Conservation (phyloP, 2,113 vertebrate genomes). For the Phocoena sinus region DNA sequence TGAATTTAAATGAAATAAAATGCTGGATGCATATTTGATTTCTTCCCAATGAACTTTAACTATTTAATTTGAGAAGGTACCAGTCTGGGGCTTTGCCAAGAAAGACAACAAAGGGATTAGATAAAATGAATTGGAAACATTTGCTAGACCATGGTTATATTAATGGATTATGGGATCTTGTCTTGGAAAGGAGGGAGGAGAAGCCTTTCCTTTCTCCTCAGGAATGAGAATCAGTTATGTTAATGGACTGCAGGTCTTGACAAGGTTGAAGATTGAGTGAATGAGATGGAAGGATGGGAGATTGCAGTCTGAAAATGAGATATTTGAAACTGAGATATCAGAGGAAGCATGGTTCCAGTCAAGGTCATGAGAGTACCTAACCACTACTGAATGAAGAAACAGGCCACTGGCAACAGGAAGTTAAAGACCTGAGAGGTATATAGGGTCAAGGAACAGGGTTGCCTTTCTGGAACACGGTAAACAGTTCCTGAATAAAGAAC, state of each 20-base stretch:
- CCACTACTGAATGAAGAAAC: not conserved
- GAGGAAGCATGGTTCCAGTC: not conserved
- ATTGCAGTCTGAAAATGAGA: not conserved
- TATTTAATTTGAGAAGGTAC: not conserved
- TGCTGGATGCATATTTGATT: not conserved
- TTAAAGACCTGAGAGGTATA: not conserved
- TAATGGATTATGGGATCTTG: not conserved
- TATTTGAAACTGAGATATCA: not conserved
- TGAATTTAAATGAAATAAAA: slow-evolving; percentile 5
- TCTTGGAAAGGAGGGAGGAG: not conserved
- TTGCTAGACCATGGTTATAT: not conserved
- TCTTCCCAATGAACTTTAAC: not conserved
- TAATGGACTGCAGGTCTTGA: not conserved
- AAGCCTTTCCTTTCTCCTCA: not conserved
- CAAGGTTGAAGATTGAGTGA: not conserved
- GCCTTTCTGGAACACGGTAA: not conserved
- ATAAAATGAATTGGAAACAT: not conserved
- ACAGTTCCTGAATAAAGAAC: not conserved
- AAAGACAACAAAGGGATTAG: not conserved
- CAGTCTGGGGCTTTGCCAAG: not conserved
- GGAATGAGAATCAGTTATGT: not conserved
- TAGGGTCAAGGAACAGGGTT: not conserved
- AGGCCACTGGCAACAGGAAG: not conserved
- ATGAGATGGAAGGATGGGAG: not conserved
- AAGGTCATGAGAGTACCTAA: not conserved